Base-by-base conservation (phyloP, 1,140 invertebrate genomes). In the Nasonia longicornis region DNA sequence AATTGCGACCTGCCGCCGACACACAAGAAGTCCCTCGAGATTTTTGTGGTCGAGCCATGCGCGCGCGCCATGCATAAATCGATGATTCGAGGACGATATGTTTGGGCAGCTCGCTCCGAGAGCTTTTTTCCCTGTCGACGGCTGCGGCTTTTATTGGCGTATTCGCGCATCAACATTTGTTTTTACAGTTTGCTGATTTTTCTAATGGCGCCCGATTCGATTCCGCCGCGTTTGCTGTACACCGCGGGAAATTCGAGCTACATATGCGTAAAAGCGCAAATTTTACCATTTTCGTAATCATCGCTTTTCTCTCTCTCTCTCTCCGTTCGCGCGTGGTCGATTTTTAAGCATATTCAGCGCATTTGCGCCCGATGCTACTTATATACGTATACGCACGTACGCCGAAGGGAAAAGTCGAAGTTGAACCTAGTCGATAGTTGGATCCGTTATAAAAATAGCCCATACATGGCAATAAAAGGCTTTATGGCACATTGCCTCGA, bases 1-100 rank as follows among this genome's bases (percentile, higher is more conserved):
- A 67, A 67, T 67, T 42, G 22, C 66, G 11, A 67, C 7, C n/a
- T 52, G 11, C 22, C 64, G 64, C 6, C 64, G 64, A 14, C 64
- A 67, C 64, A 67, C 16, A 79, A 38, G 20, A 42, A 71, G 26
- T 35, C 77, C n/a, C 48, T 3, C 7, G 67, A 71, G 67, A 71
- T 58, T 71, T 71, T 63, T 35, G 77, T 11, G 12, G 67, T 29
- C 71, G 77, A 69, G 29, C 26, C 4, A 58, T 67, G 35, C 12
- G 22, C 14, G 67, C 31, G 38, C 14, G 67, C 31, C n/a, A 58
- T 38, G 67, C 69, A 67, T 67, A 67, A 67, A 67, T 67, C 64
- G 64, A 67, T 67, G 64, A 67, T 29, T 29, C 64, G 64, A 26
- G 64, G 22, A 22, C 22, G 64, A 67, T 31, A 67, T 29, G 64